Conservation (phyloP, 2,113 vertebrate genomes). For the Heterocephalus glaber region DNA sequence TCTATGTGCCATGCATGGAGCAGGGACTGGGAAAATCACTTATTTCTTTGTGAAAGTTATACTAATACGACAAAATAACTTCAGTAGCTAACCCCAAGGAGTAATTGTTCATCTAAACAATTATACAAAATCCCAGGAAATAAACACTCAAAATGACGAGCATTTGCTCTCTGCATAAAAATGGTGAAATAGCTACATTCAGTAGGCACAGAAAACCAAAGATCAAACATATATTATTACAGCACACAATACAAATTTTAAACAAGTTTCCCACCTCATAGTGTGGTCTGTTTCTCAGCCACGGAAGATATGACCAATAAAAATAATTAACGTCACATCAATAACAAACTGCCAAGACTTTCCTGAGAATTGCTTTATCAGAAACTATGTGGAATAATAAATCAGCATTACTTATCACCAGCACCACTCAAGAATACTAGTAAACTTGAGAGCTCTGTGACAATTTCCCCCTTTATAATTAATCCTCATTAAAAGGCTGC, state of each 20-base stretch:
- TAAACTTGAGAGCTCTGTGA: conserved; percentile 22
- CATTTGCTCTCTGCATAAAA: conserved; percentile 27
- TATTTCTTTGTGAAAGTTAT: conserved; percentile 40
- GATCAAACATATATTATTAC: conserved; percentile 5
- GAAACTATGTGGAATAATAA: conserved; percentile 31
- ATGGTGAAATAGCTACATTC: conserved; percentile 16
- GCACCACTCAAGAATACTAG: conserved; percentile 32
- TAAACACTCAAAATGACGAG: conserved; percentile 14
- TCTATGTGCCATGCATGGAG: not conserved
- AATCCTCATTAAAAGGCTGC: conserved; percentile 43
- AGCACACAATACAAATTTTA: conserved; percentile 24
- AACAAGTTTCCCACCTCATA: conserved; percentile 21
- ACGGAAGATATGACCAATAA: conserved; percentile 58
- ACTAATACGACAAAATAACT: conserved; percentile 11
- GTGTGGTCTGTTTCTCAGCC: conserved; percentile 30
- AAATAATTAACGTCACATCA: conserved; percentile 47
- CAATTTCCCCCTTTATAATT: conserved; percentile 43
- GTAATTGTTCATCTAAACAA: conserved; percentile 42
- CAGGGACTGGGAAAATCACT: not conserved
- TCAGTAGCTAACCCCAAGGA: conserved; percentile 1
- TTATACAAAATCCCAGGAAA: conserved; percentile 33
- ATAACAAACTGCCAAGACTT: conserved; percentile 46
- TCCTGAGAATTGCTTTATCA: conserved; percentile 56
- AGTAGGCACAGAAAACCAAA: conserved; percentile 19
- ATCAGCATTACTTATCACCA: conserved; percentile 40